These are phyloP conservation scores for Cyclopterus lumpus DNA, from an alignment of 2,797 vertebrate genomes.

Conservation along the genomic window DNA sequence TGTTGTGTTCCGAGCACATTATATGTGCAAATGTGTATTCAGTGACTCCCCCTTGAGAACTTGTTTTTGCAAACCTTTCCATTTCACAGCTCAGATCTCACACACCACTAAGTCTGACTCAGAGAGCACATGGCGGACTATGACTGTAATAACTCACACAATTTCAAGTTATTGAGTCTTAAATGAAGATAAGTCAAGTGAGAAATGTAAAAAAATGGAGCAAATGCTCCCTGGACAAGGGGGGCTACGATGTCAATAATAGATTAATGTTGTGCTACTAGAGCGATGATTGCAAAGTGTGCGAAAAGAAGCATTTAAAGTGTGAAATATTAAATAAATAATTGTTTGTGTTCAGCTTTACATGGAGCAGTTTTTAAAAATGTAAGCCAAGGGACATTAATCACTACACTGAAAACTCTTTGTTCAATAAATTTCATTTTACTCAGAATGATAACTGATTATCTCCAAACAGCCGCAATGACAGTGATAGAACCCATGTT, in stretches of 20 bases:
- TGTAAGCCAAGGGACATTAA: too few relatives aligned
- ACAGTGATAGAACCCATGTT: too few relatives aligned
- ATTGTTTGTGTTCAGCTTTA: too few relatives aligned
- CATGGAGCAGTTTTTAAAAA: too few relatives aligned
- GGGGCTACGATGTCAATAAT: conserved; percentile 31
- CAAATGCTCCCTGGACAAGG: conserved; percentile 16
- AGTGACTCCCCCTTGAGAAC: background rate
- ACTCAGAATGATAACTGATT: too few relatives aligned
- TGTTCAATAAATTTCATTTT: too few relatives aligned
- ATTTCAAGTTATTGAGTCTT: conserved; percentile 34
- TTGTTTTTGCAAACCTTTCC: background rate
- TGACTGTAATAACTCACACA: conserved; percentile 19
- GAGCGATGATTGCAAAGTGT: conserved; percentile 33
- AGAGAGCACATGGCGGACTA: background rate
- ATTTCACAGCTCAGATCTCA: background rate
- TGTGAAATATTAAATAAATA: too few relatives aligned
- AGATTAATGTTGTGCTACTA: conserved; percentile 36
- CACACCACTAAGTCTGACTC: background rate
- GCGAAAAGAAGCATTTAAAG: background rate
- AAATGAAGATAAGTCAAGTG: conserved; percentile 39
- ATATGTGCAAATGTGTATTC: background rate
- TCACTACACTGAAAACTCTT: too few relatives aligned
- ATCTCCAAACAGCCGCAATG: too few relatives aligned
- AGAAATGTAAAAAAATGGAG: conserved; percentile 11
- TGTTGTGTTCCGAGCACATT: background rate